Evolutionary conservation across 2,797 vertebrate genomes (phyloP).

Genomic region (Sciurus vulgaris): DNA sequence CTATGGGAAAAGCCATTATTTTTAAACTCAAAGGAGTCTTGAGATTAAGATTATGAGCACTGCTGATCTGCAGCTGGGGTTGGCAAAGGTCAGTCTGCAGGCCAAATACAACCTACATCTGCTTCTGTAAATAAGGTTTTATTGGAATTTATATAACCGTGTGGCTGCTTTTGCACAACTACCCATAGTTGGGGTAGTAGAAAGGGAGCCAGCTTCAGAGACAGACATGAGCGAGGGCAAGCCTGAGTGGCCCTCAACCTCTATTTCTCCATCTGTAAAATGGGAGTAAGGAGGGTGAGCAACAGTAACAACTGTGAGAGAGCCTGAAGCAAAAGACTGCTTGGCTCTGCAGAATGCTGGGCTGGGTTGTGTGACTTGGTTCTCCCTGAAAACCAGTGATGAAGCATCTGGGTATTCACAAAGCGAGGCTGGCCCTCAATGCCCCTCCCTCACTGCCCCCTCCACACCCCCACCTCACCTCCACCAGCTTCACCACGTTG

Average conservation of each 20-base stretch:
- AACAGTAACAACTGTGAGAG: neutral
- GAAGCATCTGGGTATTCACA: neutral
- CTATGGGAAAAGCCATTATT: neutral
- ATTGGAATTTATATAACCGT: neutral
- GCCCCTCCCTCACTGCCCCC: neutral
- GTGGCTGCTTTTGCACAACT: neutral
- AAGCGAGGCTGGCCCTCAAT: neutral
- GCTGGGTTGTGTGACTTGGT: neutral
- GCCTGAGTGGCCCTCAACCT: neutral
- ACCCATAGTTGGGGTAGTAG: neutral
- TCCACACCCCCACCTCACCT: conserved; percentile 88
- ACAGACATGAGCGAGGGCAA: neutral
- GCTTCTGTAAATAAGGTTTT: neutral
- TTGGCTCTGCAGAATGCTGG: neutral
- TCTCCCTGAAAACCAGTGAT: neutral
- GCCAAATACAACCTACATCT: neutral
- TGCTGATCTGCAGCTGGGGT: neutral
- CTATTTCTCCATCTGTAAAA: neutral
- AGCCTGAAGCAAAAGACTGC: neutral
- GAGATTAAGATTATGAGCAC: neutral
- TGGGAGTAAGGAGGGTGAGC: neutral
- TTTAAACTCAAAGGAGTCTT: neutral
- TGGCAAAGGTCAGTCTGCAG: neutral
- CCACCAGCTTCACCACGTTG: conserved; percentile 98
- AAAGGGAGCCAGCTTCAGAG: neutral